These are phyloP conservation scores for Tenodera sinensis DNA, from an alignment of 2,888 invertebrate species.

Conservation along the genomic window DNA sequence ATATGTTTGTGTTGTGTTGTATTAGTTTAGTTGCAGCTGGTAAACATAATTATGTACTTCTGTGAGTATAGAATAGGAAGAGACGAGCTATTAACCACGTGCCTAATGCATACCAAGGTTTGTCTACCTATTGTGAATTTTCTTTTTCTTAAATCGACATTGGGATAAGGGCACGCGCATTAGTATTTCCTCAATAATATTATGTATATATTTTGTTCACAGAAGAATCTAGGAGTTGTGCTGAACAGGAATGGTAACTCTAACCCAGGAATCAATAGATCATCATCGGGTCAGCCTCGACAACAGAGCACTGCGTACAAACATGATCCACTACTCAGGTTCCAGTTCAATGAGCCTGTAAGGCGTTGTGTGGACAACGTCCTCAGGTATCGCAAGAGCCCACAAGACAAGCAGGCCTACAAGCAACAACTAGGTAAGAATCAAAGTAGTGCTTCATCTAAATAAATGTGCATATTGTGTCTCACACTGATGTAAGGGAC, in stretches of 20 bases:
- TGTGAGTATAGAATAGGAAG: no score
- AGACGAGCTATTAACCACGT: no score
- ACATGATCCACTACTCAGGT: constrained; percentile 63
- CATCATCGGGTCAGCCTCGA: constrained; percentile 36
- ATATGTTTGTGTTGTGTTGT: no score
- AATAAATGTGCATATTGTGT: no score
- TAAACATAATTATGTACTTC: no score
- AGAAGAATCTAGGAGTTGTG: constrained; percentile 5
- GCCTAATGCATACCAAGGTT: no score
- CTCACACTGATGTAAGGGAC: no score
- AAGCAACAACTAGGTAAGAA: constrained; percentile 58
- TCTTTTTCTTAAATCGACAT: no score
- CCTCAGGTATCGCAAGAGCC: constrained; percentile 60
- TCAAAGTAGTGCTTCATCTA: neutral
- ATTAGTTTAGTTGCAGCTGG: no score
- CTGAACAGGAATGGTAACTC: constrained; percentile 38
- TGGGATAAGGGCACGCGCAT: no score
- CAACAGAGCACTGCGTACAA: constrained; percentile 42
- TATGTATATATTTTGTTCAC: neutral
- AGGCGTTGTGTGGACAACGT: constrained; percentile 66
- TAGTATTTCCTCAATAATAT: no score
- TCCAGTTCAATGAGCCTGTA: constrained; percentile 56
- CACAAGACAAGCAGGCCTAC: constrained; percentile 54
- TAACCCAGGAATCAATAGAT: constrained; percentile 36
- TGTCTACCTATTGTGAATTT: no score